A percentile compares a stretch with the other conserved stretches of the same genome.
These are phyloP conservation scores for Akabosia matsudoensis DNA, from an alignment of 1,140 invertebrate species.

Conservation along the genomic window DNA sequence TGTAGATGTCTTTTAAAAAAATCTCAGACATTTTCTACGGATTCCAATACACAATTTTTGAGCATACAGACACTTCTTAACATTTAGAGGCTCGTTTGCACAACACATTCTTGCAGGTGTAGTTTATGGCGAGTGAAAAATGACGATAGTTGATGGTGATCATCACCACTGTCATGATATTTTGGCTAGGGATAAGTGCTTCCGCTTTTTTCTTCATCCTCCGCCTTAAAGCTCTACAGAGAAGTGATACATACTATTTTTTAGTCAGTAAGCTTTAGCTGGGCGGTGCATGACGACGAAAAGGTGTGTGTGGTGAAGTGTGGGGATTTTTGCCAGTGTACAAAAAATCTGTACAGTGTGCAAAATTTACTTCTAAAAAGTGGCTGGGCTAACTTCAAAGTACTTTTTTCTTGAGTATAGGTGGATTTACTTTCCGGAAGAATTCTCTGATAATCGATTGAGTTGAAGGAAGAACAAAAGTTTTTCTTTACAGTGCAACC, in stretches of 20 bases:
- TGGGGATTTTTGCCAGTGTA: not conserved
- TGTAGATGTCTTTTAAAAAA: not conserved
- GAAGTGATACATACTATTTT: not conserved
- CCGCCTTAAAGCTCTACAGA: no score
- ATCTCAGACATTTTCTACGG: not conserved
- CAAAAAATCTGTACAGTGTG: not conserved
- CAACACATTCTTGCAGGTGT: not conserved
- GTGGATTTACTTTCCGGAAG: no score
- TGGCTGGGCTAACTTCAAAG: no score
- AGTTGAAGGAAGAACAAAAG: no score
- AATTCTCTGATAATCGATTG: no score
- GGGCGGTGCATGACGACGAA: not conserved
- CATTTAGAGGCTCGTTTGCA: not conserved
- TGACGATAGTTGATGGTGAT: not conserved
- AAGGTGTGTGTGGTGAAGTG: not conserved
- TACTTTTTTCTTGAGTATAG: no score
- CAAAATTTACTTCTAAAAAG: no score
- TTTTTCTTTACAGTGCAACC: no score
- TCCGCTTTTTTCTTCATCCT: not conserved
- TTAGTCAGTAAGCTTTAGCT: not conserved
- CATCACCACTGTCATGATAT: not conserved
- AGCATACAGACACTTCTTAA: not conserved
- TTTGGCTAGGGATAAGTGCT: not conserved
- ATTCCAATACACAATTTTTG: not conserved
- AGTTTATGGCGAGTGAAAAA: not conserved